Base-by-base conservation (phyloP, 2,888 invertebrate species). In the Blomia tropicalis region DNA sequence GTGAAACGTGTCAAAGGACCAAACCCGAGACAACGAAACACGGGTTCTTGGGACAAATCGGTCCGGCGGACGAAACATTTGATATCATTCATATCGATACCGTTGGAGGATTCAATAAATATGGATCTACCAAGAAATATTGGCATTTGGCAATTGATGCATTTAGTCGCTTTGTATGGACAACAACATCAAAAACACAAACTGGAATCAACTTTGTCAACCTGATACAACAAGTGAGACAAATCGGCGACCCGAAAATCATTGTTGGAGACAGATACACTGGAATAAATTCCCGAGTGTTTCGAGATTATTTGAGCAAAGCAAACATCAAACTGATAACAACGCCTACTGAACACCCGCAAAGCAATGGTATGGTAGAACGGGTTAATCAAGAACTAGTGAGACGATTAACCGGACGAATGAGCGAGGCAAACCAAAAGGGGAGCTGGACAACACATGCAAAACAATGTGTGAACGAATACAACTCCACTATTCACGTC, bases 41-140 rank as follows among this genome's bases (percentile, higher is more conserved):
- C 27, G 63, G 62, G 5, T 22, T 19, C 3, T 19, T 62, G 36
- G 32, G 43, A 19, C 23, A 27, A 14, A 25, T 62, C 23, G 63
- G 62, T 3, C 63, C 63, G 7, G 63, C 61, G 1, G 7, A 1
- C 2, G 3, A 30, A 1, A 62, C 63, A 11, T 62, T 63, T 31
- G 62, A 63, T 3, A 63, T 63, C 2, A 47, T 63, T 19, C 31
- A 51, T 32, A 31, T 63, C 3, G 63, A 63, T 32, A 63, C 63
- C 1, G 30, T 31, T 5, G 36, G 60, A 4, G 63, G 63, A 11
- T 27, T 54, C 22, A 22, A 27, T 11, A 44, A 44, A 14, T 32
- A 30, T 27, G 54, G 54, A 14, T 54, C 11, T n/a, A 31, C 22
- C 5, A 54, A 54, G 25, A 19, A 54, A 4, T n/a, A 54, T 54